A percentile compares a stretch with the other conserved stretches of the same genome.
Evolutionary conservation across 64 coral and sea anemone genomes (phyloP).

Genomic region (Montipora capricornis): DNA sequence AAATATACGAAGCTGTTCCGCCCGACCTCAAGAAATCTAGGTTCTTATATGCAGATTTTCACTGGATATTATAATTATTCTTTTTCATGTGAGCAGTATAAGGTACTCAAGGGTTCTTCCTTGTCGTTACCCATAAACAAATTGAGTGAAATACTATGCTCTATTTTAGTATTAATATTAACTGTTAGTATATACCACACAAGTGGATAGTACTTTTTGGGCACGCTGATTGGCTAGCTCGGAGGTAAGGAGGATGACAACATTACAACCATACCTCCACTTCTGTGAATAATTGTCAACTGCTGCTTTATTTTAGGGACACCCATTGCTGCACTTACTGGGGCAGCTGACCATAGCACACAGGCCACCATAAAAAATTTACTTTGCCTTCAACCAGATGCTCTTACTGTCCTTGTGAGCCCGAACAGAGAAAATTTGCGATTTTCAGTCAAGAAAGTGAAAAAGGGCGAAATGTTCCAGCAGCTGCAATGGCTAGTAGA

Average conservation of each 20-base stretch:
- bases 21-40: too few relatives aligned
- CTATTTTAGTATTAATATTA: not conserved
- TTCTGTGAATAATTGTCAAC: not conserved
- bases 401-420: slow-evolving; percentile 45
- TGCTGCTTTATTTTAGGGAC: slow-evolving; percentile 3
- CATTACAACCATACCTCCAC: not conserved
- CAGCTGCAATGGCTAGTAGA: slow-evolving; percentile 59
- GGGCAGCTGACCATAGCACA: slow-evolving; percentile 27
- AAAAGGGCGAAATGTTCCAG: slow-evolving; percentile 5
- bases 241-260: too few relatives aligned
- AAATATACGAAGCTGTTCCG: too few relatives aligned
- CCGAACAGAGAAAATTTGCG: slow-evolving; percentile 43
- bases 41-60: too few relatives aligned
- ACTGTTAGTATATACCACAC: not conserved
- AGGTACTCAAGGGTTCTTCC: too few relatives aligned
- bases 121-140: too few relatives aligned
- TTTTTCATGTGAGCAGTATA: too few relatives aligned
- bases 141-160: not conserved
- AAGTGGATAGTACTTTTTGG: too few relatives aligned
- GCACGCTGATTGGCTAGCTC: too few relatives aligned
- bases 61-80: too few relatives aligned
- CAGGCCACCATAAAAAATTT: not conserved
- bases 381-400: not conserved
- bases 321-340: not conserved
- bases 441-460: slow-evolving; percentile 54